These are phyloP conservation scores for Notolepis coatsorum DNA, from an alignment of 2,797 vertebrate genomes.

Conservation along the genomic window DNA sequence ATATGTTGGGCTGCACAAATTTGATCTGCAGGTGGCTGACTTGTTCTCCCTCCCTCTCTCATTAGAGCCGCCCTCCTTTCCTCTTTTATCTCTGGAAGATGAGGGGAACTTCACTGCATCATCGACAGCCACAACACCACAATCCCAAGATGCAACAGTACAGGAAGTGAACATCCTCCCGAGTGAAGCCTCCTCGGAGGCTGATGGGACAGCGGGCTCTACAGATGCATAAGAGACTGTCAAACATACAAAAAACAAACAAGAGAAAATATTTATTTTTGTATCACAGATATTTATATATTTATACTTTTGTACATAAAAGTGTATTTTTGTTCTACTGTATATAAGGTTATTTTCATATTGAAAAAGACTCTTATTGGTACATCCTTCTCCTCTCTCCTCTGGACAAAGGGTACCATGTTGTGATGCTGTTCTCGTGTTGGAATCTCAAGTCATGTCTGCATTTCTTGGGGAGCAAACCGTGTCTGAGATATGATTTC, in stretches of 20 bases:
- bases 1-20: too few relatives aligned
- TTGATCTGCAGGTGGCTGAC: not conserved
- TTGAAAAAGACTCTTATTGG: slow-evolving; percentile 71
- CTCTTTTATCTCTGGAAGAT: slow-evolving; percentile 84
- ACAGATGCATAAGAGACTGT: slow-evolving; percentile 75
- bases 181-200: slow-evolving; percentile 53
- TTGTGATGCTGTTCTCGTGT: slow-evolving; percentile 39
- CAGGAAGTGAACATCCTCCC: slow-evolving; percentile 74
- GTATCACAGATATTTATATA: slow-evolving; percentile 99
- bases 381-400: slow-evolving; percentile 36
- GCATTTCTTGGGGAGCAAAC: slow-evolving; percentile 41
- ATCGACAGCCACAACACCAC: slow-evolving; percentile 68
- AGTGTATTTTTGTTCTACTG: slow-evolving; percentile 85
- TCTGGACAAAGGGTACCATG: slow-evolving; percentile 50
- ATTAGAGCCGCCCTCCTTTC: slow-evolving; percentile 82
- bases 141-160: slow-evolving; percentile 62
- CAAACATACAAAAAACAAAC: slow-evolving; percentile 61
- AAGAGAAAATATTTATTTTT: slow-evolving; percentile 98
- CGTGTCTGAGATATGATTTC: slow-evolving; percentile 33
- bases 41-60: slow-evolving; percentile 5
- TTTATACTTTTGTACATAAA: slow-evolving; percentile 99
- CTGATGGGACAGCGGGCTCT: slow-evolving; percentile 51
- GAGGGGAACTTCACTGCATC: slow-evolving; percentile 81
- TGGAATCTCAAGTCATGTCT: slow-evolving; percentile 24
- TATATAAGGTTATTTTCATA: slow-evolving; percentile 84